Percentiles rank a stretch among this genome's conserved stretches.
phyloP scores from a whole-genome alignment of 2,797 vertebrate genomes.

The Sebastes nivosus region DNA sequence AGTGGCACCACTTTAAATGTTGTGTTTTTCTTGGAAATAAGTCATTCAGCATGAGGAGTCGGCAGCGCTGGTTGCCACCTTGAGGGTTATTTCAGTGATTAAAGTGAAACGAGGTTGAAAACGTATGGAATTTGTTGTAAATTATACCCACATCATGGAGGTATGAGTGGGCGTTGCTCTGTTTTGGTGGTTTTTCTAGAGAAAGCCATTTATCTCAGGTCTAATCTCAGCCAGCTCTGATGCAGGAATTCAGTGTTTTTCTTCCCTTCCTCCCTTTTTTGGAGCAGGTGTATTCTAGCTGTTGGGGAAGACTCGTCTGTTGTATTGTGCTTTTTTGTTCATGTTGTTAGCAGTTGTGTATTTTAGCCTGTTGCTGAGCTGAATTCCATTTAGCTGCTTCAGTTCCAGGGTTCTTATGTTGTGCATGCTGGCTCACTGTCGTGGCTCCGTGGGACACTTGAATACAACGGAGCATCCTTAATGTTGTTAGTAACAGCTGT shows the following conservation, averaged over 20 bases:
- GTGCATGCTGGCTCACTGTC: too few relatives aligned
- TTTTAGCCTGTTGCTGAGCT: neutral
- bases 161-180: neutral
- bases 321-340: neutral
- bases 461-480: neutral
- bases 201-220: neutral
- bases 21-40: too few relatives aligned
- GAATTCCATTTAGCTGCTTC: too few relatives aligned
- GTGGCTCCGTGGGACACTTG: neutral
- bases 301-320: neutral
- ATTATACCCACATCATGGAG: neutral
- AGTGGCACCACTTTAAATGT: too few relatives aligned
- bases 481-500: neutral
- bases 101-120: conserved; percentile 7
- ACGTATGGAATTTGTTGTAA: neutral
- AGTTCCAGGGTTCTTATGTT: too few relatives aligned
- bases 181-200: neutral
- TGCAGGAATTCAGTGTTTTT: neutral
- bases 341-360: neutral
- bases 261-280: too few relatives aligned
- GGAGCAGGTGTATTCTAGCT: neutral
- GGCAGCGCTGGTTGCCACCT: neutral
- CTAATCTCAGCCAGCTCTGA: neutral
- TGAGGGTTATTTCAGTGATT: neutral
- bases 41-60: too few relatives aligned